A percentile compares a stretch with the other conserved stretches of the same genome.
Evolutionary conservation across 2,888 invertebrate genomes (phyloP).

Genomic region (Bimastos eiseni): DNA sequence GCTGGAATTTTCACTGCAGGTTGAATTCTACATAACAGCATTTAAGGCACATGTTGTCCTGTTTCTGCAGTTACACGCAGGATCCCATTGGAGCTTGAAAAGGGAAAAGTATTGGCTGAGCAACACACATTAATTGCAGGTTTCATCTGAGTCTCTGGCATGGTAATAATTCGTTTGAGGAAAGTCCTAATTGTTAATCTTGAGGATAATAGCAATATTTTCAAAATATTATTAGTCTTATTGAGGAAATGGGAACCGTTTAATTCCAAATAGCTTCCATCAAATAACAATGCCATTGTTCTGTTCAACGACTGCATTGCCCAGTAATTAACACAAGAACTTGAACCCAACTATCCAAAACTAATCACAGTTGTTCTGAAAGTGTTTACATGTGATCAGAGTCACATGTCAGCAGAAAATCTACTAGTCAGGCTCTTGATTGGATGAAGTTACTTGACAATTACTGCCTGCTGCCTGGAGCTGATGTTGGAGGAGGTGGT

Average conservation of each 20-base stretch:
- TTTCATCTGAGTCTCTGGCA: not conserved
- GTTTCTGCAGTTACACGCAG: no score
- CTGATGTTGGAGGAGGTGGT: constrained; percentile 25
- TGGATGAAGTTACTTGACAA: not conserved
- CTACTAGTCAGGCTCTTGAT: not conserved
- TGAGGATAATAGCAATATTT: not conserved
- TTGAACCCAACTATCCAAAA: not conserved
- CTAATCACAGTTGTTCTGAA: not conserved
- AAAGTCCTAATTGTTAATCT: no score
- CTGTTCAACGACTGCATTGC: not conserved
- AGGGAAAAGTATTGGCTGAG: not conserved
- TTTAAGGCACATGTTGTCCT: no score
- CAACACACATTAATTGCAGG: not conserved
- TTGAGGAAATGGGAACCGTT: no score
- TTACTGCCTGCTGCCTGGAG: not conserved
- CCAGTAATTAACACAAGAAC: not conserved
- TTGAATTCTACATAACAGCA: no score
- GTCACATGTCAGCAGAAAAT: not conserved
- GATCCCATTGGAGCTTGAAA: not conserved
- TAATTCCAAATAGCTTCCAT: not conserved
- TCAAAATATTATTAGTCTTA: not conserved
- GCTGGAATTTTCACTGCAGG: no score
- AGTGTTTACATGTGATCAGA: not conserved
- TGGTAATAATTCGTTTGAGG: no score
- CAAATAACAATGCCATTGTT: not conserved